Base-by-base conservation (phyloP, 2,797 vertebrate species). In the Gastrophryne carolinensis region DNA sequence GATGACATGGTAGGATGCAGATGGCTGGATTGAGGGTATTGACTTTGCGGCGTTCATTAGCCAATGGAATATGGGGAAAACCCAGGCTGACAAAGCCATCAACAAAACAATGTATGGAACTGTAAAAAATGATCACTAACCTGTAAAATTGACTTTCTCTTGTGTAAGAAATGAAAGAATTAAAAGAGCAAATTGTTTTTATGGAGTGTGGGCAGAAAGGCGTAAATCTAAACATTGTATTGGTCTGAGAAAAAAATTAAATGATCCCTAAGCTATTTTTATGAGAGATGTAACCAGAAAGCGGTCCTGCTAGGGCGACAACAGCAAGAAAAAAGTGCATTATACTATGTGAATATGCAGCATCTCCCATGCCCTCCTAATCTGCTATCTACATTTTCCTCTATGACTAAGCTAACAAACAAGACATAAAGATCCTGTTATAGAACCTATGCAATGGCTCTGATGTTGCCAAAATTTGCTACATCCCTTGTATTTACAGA, bases 1-100 rank as follows among this genome's bases (percentile, higher is more conserved):
- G 39, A 78, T 78, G 67, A 71, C 75, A 78, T 72, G 63, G 60
- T 54, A 65, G 52, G 30, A 78, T 78, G 75, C 75, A 78, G 67
- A 78, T 78, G 75, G 75, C 60, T 71, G 61, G 21, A 66, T 50
- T 65, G 27, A 78, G 61, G 39, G 61, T 72, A 72, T 72, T 78
- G 75, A 78, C 75, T 65, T 77, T 65, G 29, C 50, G 24, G 27
- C 32, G 54, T 77, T 66, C 50, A 78, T 78, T 78, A 78, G 68
- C 68, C 75, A 65, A 58, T 78, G 34, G 75, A 15, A 57, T 72
- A 66, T 9, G 58, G 60, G n/a, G 30, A 60, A 77, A 72, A 78
- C 26, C 58, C 58, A 35, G 49, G 35, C 68, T 58, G 52, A 70
- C 75, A 78, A 58, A 72, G 29, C 52, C 67, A 65, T 65, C 75